A percentile compares a stretch with the other conserved stretches of the same genome.
These are phyloP conservation scores for Halcyon smyrnensis DNA, from an alignment of 2,797 vertebrate species.

Conservation along the genomic window DNA sequence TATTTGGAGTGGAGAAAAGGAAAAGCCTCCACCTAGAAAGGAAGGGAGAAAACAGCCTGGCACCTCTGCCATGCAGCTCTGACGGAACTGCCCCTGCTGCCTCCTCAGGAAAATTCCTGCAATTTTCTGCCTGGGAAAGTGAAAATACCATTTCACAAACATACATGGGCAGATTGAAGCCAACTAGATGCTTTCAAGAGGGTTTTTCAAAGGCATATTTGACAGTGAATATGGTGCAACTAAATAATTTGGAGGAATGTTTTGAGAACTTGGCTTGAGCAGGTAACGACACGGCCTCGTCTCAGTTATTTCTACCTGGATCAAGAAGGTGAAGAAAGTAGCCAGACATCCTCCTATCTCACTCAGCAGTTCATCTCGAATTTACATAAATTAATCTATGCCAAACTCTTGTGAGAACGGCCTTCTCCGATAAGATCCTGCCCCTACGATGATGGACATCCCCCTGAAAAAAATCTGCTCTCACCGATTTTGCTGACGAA, in stretches of 20 bases:
- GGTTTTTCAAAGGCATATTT: slow-evolving; percentile 2
- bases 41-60: neutral
- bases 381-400: neutral
- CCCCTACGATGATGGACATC: neutral
- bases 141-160: slow-evolving; percentile 21
- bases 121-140: neutral
- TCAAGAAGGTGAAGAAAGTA: slow-evolving; percentile 12
- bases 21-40: neutral
- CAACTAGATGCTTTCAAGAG: neutral
- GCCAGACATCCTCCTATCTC: neutral
- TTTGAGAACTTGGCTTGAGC: neutral
- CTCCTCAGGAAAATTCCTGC: slow-evolving; percentile 28
- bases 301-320: neutral
- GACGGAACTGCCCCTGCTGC: neutral
- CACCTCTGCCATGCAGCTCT: neutral
- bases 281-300: neutral
- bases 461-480: neutral
- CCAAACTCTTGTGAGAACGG: neutral
- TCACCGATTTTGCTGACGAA: slow-evolving; percentile 4
- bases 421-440: slow-evolving; percentile 25
- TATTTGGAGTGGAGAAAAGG: neutral
- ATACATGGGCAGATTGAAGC: neutral
- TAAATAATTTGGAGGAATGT: neutral
- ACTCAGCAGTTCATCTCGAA: slow-evolving; percentile 5
- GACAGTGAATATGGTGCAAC: neutral